Conservation (phyloP, 2,797 vertebrate species). For the Helostoma temminkii region DNA sequence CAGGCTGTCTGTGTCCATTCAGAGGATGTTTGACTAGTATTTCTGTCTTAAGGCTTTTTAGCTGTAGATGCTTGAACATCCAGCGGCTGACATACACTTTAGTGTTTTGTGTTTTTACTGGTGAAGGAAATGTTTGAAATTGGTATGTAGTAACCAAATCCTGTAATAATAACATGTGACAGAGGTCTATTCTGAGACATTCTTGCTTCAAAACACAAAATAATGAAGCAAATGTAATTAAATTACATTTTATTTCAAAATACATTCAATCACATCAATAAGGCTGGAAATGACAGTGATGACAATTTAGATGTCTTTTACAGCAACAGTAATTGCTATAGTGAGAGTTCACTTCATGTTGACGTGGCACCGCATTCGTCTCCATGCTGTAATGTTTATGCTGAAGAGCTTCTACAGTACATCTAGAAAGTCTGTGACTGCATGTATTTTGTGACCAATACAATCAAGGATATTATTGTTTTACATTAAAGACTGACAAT, state of each 20-base stretch:
- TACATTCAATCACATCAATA: conserved; percentile 29
- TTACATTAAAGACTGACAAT: background rate
- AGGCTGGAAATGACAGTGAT: conserved; percentile 4
- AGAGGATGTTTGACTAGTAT: no score
- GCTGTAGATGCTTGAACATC: no score
- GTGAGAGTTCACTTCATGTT: conserved; percentile 19
- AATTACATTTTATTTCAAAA: conserved; percentile 51
- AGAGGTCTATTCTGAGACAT: background rate
- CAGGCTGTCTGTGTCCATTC: no score
- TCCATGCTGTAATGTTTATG: background rate
- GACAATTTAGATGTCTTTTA: background rate
- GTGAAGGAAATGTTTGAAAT: no score
- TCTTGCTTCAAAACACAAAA: background rate
- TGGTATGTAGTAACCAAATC: no score
- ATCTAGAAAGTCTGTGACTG: background rate
- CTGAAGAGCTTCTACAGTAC: background rate
- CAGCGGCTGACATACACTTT: no score
- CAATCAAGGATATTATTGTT: no score
- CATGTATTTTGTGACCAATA: background rate
- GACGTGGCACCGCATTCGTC: conserved; percentile 38
- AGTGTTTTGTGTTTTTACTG: no score
- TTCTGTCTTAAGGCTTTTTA: no score
- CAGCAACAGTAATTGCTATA: conserved; percentile 3
- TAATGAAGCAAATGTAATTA: background rate
- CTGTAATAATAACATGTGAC: no score